Percentiles rank a stretch among this genome's conserved stretches.
Evolutionary conservation across 2,888 invertebrate species (phyloP).

Genomic region (Eristalis arbustorum): DNA sequence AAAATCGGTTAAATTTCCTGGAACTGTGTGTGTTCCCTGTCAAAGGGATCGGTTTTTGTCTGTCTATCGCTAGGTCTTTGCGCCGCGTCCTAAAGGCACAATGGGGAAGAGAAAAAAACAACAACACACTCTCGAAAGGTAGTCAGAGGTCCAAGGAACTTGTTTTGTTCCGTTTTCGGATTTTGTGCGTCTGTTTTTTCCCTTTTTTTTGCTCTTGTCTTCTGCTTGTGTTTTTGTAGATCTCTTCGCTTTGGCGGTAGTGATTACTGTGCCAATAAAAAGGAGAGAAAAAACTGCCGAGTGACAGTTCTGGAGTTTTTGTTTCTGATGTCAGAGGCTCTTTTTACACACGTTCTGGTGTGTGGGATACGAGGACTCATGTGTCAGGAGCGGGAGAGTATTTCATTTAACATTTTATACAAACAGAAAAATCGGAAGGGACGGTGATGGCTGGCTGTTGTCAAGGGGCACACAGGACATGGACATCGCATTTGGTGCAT

Average conservation of each 20-base stretch:
- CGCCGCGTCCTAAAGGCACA: neutral
- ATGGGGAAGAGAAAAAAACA: neutral
- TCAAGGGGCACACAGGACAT: neutral
- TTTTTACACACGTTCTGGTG: neutral
- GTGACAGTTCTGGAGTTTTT: neutral
- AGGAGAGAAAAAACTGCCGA: neutral
- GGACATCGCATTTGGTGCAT: neutral
- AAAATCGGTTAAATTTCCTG: constrained; percentile 42
- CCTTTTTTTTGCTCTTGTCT: neutral
- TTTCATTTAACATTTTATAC: neutral
- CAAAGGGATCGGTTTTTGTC: constrained; percentile 36
- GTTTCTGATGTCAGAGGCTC: neutral
- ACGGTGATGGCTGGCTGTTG: neutral
- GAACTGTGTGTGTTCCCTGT: constrained; percentile 44
- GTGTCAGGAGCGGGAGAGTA: neutral
- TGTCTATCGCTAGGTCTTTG: neutral
- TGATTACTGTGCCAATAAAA: neutral
- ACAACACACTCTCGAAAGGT: neutral
- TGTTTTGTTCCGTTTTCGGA: neutral
- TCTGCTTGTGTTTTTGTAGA: neutral
- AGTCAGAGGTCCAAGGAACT: neutral
- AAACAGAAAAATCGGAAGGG: neutral
- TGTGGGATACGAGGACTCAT: neutral
- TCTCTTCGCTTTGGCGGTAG: constrained; percentile 4
- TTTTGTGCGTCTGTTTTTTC: neutral